phyloP scores from a whole-genome alignment of 2,888 invertebrate genomes.

The Perizoma flavofasciatum region DNA sequence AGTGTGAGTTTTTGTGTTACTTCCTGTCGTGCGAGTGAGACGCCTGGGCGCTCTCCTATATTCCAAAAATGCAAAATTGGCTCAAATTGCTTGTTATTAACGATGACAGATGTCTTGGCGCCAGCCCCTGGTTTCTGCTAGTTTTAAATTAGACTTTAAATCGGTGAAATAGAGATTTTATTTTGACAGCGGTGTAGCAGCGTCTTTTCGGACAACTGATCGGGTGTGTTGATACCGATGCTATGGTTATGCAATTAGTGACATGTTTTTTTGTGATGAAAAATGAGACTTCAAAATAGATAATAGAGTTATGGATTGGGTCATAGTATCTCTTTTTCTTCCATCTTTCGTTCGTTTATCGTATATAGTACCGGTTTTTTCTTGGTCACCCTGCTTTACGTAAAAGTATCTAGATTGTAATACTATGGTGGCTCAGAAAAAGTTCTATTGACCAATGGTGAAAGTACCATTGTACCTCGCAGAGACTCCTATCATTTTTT shows the following conservation, averaged over 20 bases:
- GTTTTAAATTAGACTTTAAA: slow-evolving; percentile 45
- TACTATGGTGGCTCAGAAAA: no score
- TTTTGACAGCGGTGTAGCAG: slow-evolving; percentile 28
- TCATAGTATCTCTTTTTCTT: no score
- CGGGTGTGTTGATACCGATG: slow-evolving; percentile 78
- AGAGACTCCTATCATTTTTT: no score
- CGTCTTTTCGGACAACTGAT: slow-evolving; percentile 60
- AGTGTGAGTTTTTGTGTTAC: slow-evolving; percentile 75
- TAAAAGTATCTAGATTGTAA: no score
- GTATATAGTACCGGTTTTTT: no score
- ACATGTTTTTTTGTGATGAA: slow-evolving; percentile 56
- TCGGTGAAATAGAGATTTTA: slow-evolving; percentile 41
- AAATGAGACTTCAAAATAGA: slow-evolving; percentile 50
- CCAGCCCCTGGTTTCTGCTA: slow-evolving; percentile 51
- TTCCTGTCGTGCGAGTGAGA: slow-evolving; percentile 75
- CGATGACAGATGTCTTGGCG: slow-evolving; percentile 83
- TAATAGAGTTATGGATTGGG: slow-evolving; percentile 16
- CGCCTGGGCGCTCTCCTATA: slow-evolving; percentile 72
- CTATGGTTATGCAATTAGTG: slow-evolving; percentile 79
- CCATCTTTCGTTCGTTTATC: not conserved
- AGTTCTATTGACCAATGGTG: no score
- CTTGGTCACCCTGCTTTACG: no score
- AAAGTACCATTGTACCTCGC: no score
- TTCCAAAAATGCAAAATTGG: slow-evolving; percentile 82
- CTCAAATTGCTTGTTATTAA: slow-evolving; percentile 83